Evolutionary conservation across 2,888 invertebrate species (phyloP), one percentile per base, ranked within the genome.

Genomic region (Drosophila atripex): DNA sequence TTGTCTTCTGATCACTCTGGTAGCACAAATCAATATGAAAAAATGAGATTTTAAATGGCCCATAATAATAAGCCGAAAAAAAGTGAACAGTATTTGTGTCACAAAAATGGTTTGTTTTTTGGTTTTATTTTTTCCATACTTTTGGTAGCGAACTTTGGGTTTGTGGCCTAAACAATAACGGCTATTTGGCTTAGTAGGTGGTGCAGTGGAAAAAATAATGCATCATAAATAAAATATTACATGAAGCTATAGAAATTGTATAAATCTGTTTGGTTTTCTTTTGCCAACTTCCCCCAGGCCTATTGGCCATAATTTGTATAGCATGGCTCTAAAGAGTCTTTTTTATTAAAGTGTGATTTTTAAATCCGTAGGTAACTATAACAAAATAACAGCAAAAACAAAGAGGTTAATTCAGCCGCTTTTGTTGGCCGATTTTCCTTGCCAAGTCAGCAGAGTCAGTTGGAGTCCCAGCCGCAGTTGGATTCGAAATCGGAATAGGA

Each of bases 11-110:
- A 84, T 77, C 76, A 77, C 77, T 84, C 78, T 82, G 86, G 86
- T 86, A 87, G 86, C 86, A 68, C 75, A 84, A 86, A 86, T 87
- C 86, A 86, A 86, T 86, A 80, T 18, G 23, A 79, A 71, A 65
- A 72, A 82, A 71, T 72, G n/a, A 65, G 68, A 65, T 77, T 83
- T 74, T 59, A 76, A 58, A 43, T 50, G 61, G 73, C 46, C 45
- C 49, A 61, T 54, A 61, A 64, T 73, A 66, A 78, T 80, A 76
- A 73, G 70, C 57, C 68, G 56, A 25, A 21, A 21, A 18, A 68
- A 71, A 58, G 32, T 74, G 74, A 66, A 59, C 72, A 79, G 66
- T 77, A 66, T 50, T 76, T 79, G 80, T 76, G 76, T 57, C 77
- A 75, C 72, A 74, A 76, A 73, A 21, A 21, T 16, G 1, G n/a